A percentile compares a stretch with the other conserved stretches of the same genome.
These are phyloP conservation scores for Cryptophagus acutangulus DNA, from an alignment of 2,888 invertebrate species.

Conservation along the genomic window DNA sequence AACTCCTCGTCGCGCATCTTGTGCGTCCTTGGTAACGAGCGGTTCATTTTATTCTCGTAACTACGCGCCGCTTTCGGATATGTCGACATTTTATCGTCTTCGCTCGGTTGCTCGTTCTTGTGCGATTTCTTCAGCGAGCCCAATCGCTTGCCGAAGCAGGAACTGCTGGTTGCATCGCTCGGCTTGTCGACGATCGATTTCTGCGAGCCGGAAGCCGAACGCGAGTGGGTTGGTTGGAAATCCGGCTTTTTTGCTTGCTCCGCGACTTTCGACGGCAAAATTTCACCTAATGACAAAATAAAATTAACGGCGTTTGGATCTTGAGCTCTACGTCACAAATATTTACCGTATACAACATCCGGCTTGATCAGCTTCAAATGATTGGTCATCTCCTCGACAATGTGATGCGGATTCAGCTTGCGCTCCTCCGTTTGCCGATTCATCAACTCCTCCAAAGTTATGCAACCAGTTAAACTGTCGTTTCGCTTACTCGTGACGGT, in stretches of 20 bases:
- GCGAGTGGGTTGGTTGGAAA: conserved; percentile 21
- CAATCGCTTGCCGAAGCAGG: conserved; percentile 45
- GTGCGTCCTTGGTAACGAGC: conserved; percentile 43
- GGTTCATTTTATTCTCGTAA: conserved; percentile 36
- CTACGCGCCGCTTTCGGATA: conserved; percentile 40
- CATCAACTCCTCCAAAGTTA: conserved; percentile 77
- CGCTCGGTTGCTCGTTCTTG: conserved; percentile 31
- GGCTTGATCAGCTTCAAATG: conserved; percentile 48
- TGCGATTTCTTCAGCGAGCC: conserved; percentile 40
- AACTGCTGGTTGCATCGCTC: conserved; percentile 36
- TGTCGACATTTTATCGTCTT: conserved; percentile 36
- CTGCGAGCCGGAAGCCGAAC: conserved; percentile 34
- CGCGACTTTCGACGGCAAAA: conserved; percentile 36
- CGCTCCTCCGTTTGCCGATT: conserved; percentile 70
- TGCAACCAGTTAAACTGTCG: conserved; percentile 62
- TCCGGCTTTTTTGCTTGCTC: conserved; percentile 18
- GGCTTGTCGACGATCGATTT: conserved; percentile 25
- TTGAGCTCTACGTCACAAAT: background rate
- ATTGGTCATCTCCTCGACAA: conserved; percentile 36
- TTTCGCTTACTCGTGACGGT: conserved; percentile 33
- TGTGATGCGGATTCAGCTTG: conserved; percentile 47
- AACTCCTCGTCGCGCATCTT: conserved; percentile 33
- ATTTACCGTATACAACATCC: conserved; percentile 54
- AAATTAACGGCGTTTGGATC: no score
- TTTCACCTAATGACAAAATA: conserved; percentile 34